Conservation (phyloP, 2,797 vertebrate species). For the Botia almorhae region DNA sequence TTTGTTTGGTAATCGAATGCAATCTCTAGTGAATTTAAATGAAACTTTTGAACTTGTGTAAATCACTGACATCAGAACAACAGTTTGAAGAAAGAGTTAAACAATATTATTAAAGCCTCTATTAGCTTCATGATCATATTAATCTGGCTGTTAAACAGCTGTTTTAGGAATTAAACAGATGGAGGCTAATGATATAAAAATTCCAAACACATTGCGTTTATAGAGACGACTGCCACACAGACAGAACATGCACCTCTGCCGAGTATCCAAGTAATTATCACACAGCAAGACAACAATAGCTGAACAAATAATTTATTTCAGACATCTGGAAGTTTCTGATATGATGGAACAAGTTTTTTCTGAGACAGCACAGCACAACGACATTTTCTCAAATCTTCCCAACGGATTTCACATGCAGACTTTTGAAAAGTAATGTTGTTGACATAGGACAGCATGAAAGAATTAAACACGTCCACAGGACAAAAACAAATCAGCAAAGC, state of each 20-base stretch:
- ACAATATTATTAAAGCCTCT: background rate
- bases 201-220: too few relatives aligned
- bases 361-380: constrained; percentile 54
- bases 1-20: background rate
- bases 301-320: constrained; percentile 79
- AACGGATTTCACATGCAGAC: constrained; percentile 53
- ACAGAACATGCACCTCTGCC: background rate
- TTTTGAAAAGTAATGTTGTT: constrained; percentile 21
- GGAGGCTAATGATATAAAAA: background rate
- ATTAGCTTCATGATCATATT: background rate
- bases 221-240: too few relatives aligned
- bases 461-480: constrained; percentile 57
- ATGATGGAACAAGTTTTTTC: constrained; percentile 57
- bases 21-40: too few relatives aligned
- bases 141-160: too few relatives aligned
- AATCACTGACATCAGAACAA: background rate
- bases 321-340: constrained; percentile 59
- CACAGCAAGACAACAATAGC: constrained; percentile 18
- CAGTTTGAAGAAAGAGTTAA: background rate
- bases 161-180: background rate
- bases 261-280: background rate
- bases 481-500: constrained; percentile 44
- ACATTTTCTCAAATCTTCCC: constrained; percentile 21
- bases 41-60: too few relatives aligned
- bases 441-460: constrained; percentile 32